Evolutionary conservation across 53 echinoderm and acorn worm genomes (phyloP).

Genomic region (Antedon mediterranea): DNA sequence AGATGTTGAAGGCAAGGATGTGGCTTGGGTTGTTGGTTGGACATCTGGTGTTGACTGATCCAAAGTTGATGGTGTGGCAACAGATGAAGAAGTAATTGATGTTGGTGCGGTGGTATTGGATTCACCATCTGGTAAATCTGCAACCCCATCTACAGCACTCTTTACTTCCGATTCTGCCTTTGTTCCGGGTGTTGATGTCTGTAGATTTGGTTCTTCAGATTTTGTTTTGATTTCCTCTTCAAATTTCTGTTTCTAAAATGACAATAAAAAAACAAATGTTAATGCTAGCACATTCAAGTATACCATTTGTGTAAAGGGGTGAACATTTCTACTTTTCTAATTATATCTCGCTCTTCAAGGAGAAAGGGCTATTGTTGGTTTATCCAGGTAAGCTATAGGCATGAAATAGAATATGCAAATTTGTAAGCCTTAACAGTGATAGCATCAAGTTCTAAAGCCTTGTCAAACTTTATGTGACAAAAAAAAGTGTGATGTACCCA

Average conservation of each 20-base stretch:
- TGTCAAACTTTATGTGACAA: too few species aligned
- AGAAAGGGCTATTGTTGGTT: too few species aligned
- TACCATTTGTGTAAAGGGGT: too few species aligned
- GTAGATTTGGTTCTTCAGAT: background rate
- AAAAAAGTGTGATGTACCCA: too few species aligned
- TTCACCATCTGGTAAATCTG: background rate
- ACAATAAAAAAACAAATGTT: too few species aligned
- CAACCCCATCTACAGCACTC: background rate
- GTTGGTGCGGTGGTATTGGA: constrained; percentile 22
- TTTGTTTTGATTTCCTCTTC: background rate
- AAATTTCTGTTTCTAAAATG: background rate
- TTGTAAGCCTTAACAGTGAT: too few species aligned
- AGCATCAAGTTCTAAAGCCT: too few species aligned
- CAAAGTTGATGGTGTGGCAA: constrained; percentile 16
- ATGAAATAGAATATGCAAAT: too few species aligned
- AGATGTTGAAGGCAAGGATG: background rate
- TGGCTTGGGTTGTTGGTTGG: constrained; percentile 42
- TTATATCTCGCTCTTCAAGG: too few species aligned
- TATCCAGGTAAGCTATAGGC: too few species aligned
- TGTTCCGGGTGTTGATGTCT: background rate
- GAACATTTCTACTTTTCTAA: too few species aligned
- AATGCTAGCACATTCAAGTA: too few species aligned
- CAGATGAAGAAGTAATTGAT: constrained; percentile 33
- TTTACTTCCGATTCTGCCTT: background rate
- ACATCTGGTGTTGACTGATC: constrained; percentile 39